Percentiles rank a stretch among this genome's conserved stretches.
These are phyloP conservation scores for Nomada hirtipes DNA, from an alignment of 2,888 invertebrate species.

Conservation along the genomic window DNA sequence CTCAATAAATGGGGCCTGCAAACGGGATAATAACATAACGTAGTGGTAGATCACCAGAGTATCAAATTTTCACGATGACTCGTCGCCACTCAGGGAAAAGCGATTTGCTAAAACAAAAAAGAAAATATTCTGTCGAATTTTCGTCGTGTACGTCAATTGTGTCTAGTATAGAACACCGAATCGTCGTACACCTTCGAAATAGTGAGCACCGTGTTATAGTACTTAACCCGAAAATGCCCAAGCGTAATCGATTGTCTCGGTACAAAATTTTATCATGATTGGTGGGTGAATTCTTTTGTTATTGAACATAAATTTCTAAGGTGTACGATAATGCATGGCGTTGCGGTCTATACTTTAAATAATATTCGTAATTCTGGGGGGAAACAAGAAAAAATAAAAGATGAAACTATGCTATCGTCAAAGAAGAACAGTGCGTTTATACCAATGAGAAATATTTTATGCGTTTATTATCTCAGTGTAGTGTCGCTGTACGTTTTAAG, in stretches of 20 bases:
- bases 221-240: not conserved
- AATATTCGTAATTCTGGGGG: conserved; percentile 29
- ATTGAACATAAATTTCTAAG: not conserved
- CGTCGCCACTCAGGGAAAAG: conserved; percentile 76
- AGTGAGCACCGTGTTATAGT: not conserved
- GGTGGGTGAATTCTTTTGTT: not conserved
- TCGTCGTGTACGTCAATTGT: conserved; percentile 56
- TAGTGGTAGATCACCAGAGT: conserved; percentile 55
- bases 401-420: conserved; percentile 18
- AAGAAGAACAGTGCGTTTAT: conserved; percentile 56
- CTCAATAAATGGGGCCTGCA: conserved; percentile 24
- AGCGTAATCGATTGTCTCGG: not conserved
- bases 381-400: conserved; percentile 12
- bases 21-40: conserved; percentile 17
- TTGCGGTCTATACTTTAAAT: conserved; percentile 7
- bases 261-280: not conserved
- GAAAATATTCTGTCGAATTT: conserved; percentile 53
- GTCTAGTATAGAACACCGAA: conserved; percentile 15
- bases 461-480: conserved; percentile 62
- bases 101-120: conserved; percentile 60
- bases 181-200: not conserved
- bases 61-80: conserved; percentile 67
- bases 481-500: conserved; percentile 60
- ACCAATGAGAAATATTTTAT: conserved; percentile 65
- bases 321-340: conserved; percentile 21